A percentile compares a stretch with the other conserved stretches of the same genome.
Conservation (phyloP, 2,888 invertebrate species). For the Pachycephus smyrnensis region DNA sequence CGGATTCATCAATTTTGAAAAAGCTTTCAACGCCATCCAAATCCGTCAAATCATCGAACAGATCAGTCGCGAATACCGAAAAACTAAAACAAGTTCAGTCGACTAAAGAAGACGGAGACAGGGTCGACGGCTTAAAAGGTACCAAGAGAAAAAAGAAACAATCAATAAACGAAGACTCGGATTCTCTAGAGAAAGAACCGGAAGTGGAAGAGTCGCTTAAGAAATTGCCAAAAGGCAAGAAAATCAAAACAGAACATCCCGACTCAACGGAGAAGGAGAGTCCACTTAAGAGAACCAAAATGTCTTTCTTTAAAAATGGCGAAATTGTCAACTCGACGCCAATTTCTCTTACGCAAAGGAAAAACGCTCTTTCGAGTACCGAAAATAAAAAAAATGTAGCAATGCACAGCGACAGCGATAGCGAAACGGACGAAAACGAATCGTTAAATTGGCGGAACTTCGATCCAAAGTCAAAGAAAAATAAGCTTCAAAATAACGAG, state of each 20-base stretch:
- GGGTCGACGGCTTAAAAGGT: conserved; percentile 8
- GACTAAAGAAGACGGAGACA: conserved; percentile 11
- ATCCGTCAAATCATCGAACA: conserved; percentile 11
- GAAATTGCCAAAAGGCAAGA: conserved; percentile 25
- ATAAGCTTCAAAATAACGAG: too few species aligned
- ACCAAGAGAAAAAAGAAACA: background rate
- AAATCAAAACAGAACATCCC: background rate
- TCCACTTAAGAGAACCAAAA: too few species aligned
- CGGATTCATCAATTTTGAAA: background rate
- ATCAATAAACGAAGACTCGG: conserved; percentile 6
- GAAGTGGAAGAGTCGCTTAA: conserved; percentile 20
- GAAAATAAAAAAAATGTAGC: too few species aligned
- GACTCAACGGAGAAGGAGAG: too few species aligned
- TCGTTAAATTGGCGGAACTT: too few species aligned
- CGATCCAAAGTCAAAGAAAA: too few species aligned
- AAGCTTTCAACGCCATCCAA: background rate
- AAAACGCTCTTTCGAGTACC: too few species aligned
- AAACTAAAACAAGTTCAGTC: background rate
- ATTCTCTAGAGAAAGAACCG: conserved; percentile 20
- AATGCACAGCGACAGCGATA: too few species aligned
- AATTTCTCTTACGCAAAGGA: too few species aligned
- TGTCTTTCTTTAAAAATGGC: too few species aligned
- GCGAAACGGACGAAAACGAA: too few species aligned
- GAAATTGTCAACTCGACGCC: too few species aligned
- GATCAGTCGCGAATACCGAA: background rate